phyloP scores from a whole-genome alignment of 2,888 invertebrate genomes.

The Coleophora deauratella region DNA sequence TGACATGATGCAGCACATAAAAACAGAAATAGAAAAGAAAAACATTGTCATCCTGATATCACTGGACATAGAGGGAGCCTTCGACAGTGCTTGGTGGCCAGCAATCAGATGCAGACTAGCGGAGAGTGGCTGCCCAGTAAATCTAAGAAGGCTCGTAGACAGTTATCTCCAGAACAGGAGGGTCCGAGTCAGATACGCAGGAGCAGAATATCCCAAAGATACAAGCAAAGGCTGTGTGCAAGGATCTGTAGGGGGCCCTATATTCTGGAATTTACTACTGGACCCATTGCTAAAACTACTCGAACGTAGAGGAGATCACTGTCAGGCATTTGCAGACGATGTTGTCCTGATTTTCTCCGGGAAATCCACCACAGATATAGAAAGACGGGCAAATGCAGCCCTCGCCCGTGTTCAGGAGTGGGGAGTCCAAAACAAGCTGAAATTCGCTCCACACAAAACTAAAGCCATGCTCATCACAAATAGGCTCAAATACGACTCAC shows the following conservation, averaged over 20 bases:
- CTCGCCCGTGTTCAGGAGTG: conserved; percentile 10
- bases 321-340: conserved; percentile 13
- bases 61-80: conserved; percentile 12
- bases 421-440: conserved; percentile 11
- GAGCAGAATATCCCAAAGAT: background rate
- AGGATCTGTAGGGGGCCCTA: conserved; percentile 13
- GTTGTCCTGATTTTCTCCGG: conserved; percentile 8
- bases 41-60: conserved; percentile 6
- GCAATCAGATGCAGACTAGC: conserved; percentile 6
- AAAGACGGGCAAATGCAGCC: conserved; percentile 7
- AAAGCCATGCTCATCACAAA: conserved; percentile 8
- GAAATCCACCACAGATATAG: conserved; percentile 1
- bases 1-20: conserved; percentile 3
- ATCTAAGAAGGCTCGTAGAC: conserved; percentile 6
- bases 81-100: conserved; percentile 12
- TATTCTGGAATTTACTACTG: conserved; percentile 12
- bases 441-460: conserved; percentile 11
- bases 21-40: background rate
- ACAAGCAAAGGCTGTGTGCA: conserved; percentile 12
- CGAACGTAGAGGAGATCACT: background rate
- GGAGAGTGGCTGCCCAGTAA: conserved; percentile 6
- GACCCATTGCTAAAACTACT: conserved; percentile 8
- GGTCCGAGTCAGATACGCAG: background rate
- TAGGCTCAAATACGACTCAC: conserved; percentile 9
- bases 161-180: conserved; percentile 5